Base-by-base conservation (phyloP, 2,888 invertebrate genomes). In the Tetranychus truncatus region DNA sequence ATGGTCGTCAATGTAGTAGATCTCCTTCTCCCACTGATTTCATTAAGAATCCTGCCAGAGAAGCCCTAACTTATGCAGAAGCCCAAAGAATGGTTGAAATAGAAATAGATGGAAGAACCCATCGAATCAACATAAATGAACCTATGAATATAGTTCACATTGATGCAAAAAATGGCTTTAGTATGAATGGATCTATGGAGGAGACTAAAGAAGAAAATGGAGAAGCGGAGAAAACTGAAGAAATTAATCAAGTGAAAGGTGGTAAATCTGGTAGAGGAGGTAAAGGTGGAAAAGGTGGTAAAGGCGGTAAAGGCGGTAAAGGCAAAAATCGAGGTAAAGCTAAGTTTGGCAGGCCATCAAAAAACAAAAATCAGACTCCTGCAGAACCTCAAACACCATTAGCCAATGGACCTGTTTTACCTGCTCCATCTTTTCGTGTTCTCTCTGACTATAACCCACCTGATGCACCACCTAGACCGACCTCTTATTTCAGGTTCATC, bases 401-500 rank as follows among this genome's bases (percentile, higher is more conserved):
- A 24, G 21, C 69, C n/a, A 69, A 24, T 69, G 84, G 89, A 76
- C 90, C 90, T 1, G 88, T 89, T 81, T 84, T 90, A 76, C 90
- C 90, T 1, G 88, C 89, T 81, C 89, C 90, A 1, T 84, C 85
- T 77, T 89, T 86, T 81, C 86, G 86, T 78, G 86, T 91, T 76
- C 86, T 92, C 73, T 88, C 89, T 9, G 88, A 89, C 81, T 92
- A 91, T 82, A 86, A 88, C 80, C 89, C 91, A 74, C 87, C 88
- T 80, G 91, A 91, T 84, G 92, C 92, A 0, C 91, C 92, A 72
- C 85, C 89, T 0, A 86, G 92, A 72, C 91, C 93, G 0, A 89
- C 91, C 83, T 91, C 92, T 0, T 93, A 93, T 81, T 95, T 94
- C 78, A 83, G 85, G 80, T 95, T 93, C 82, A 94, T 95, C 81